Base-by-base conservation (phyloP, 2,888 invertebrate genomes). In the Chymomyza caudatula region DNA sequence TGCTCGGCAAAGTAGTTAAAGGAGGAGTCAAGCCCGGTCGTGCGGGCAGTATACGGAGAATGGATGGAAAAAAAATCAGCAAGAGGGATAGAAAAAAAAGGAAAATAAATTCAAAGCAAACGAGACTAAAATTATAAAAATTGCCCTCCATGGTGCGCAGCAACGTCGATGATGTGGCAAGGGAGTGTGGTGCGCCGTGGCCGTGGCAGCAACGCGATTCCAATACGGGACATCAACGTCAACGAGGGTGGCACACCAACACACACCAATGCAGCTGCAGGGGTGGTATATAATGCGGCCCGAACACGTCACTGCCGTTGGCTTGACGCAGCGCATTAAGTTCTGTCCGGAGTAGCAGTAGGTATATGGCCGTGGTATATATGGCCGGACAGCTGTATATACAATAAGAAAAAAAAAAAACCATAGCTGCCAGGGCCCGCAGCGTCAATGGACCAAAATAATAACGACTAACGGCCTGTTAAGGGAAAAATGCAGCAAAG, bases 391-490 rank as follows among this genome's bases (percentile, higher is more conserved):
- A 17, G 42, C 19, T 54, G 11, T 60, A 60, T 29, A 60, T 60
- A 62, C 29, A 63, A 54, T 6, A 29, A 3, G 8, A 2, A 11
- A 37, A 37, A 37, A 37, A 37, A 37, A 37, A 37, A 37, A 4
- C 29, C 29, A 29, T 37, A 8, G 15, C 47, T 78, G 78, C 60
- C 76, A 76, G 76, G 78, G 86, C 86, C 80, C 81, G 84, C 84
- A 85, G 83, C 87, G 80, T 88, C 88, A 88, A 88, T 88, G 88
- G 88, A 88, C 88, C 88, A 88, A 88, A 88, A 87, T 88, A 87
- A 87, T 88, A 78, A 84, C 84, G 84, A 82, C 81, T 80, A 81
- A 84, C 78, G 80, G 80, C 80, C 80, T 80, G 80, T 80, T 80
- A 80, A 82, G 80, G 80, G 77, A 82, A 82, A 37, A 78, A 75